A percentile compares a stretch with the other conserved stretches of the same genome.
phyloP scores from a whole-genome alignment of 2,797 vertebrate genomes.

The Rhinoraja longicauda region DNA sequence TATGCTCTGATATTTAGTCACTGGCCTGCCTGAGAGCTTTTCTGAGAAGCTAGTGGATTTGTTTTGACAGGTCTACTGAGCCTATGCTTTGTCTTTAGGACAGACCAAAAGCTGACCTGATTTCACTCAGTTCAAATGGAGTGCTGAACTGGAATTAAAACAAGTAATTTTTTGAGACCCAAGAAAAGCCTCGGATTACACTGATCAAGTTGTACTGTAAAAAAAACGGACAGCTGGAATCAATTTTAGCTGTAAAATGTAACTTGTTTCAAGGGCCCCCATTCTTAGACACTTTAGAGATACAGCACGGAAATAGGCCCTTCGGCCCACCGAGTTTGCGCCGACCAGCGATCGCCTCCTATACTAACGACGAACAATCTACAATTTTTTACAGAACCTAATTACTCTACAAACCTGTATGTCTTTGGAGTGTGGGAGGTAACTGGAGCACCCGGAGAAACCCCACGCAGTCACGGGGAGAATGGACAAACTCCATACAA shows the following conservation, averaged over 20 bases:
- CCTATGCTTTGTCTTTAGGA: background rate
- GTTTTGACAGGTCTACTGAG: background rate
- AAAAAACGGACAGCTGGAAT: background rate
- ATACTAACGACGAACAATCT: no score
- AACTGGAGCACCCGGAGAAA: no score
- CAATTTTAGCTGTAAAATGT: background rate
- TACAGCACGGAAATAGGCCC: no score
- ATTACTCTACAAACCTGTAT: no score
- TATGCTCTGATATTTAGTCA: background rate
- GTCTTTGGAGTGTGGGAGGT: no score
- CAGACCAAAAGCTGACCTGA: background rate
- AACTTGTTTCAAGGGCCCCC: background rate
- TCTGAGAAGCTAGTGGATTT: background rate
- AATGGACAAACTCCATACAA: no score
- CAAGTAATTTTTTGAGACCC: background rate
- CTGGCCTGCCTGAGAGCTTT: background rate
- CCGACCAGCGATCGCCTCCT: no score
- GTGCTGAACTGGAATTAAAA: background rate
- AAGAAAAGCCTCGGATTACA: background rate
- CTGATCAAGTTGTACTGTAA: background rate
- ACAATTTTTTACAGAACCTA: no score
- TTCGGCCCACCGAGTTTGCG: no score
- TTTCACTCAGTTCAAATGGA: background rate
- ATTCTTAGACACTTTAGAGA: background rate
- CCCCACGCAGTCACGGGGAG: no score